A percentile compares a stretch with the other conserved stretches of the same genome.
These are phyloP conservation scores for Chlorodrepanis virens DNA, from an alignment of 2,113 vertebrate genomes.

Conservation along the genomic window DNA sequence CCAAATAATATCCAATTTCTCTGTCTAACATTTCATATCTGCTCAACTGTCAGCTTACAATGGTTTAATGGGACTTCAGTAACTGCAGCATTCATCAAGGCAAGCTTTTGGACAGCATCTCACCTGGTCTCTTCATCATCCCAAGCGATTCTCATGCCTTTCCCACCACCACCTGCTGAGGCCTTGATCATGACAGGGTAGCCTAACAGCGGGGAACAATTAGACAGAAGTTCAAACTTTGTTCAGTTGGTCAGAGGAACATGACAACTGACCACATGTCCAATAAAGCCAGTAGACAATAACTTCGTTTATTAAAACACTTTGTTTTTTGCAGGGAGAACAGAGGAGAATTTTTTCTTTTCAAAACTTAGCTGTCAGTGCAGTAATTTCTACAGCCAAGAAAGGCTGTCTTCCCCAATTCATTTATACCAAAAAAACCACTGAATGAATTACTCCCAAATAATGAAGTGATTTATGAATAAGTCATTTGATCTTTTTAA, in stretches of 20 bases:
- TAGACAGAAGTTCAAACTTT: constrained; percentile 90
- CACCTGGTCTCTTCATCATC: constrained; percentile 96
- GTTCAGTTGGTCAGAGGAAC: constrained; percentile 88
- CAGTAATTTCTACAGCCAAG: constrained; percentile 9
- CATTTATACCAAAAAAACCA: background rate
- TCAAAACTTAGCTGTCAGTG: constrained; percentile 12
- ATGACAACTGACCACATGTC: constrained; percentile 94
- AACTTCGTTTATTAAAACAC: constrained; percentile 73
- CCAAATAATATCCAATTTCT: constrained; percentile 34
- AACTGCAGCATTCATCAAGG: constrained; percentile 74
- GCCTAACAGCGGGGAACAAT: constrained; percentile 94
- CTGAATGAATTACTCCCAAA: constrained; percentile 3
- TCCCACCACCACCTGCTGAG: constrained; percentile 96
- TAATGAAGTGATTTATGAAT: constrained; percentile 26
- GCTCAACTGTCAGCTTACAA: constrained; percentile 63
- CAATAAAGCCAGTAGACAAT: constrained; percentile 78
- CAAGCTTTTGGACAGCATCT: constrained; percentile 75
- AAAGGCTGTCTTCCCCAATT: constrained; percentile 36
- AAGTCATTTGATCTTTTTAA: constrained; percentile 17
- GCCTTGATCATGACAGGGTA: constrained; percentile 99
- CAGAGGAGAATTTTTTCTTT: background rate
- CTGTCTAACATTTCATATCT: constrained; percentile 54
- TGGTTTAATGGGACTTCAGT: constrained; percentile 63
- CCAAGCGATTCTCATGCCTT: constrained; percentile 99
- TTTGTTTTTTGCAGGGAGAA: constrained; percentile 42